Base-by-base conservation (phyloP, 2,797 vertebrate species). In the Poeciliopsis presidionis region DNA sequence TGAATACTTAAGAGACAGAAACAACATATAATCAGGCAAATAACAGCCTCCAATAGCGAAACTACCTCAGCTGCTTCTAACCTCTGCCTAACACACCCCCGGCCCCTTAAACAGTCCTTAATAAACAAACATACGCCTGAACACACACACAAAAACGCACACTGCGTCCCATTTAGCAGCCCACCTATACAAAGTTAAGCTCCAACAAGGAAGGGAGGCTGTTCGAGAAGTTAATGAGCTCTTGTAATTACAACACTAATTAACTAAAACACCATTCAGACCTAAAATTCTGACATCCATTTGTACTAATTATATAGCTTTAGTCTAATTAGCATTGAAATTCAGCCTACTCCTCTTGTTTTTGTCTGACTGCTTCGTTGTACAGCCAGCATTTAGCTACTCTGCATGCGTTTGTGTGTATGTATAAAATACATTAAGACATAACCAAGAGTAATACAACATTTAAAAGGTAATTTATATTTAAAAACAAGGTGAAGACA, bases 261-360 rank as follows among this genome's bases (percentile, higher is more conserved):
- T 95, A 96, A 96, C 95, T 96, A 96, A 97, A 97, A 96, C 95
- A 96, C 95, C 92, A 96, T 96, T 96, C 96, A 96, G 95, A 90
- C 95, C 95, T 93, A 95, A 95, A 96, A 96, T 96, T 95, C 95
- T 96, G 95, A 96, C 96, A 96, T 96, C 95, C 95, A 96, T 96
- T 96, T 96, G 95, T 93, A 94, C 94, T 96, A 96, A 97, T 96
- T 96, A 96, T 95, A 95, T 94, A 95, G 94, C 91, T 92, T 93
- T 92, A 91, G 93, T 92, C 94, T 94, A 96, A 96, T 96, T 96
- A 97, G 95, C 93, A 94, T 95, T 92, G 95, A 94, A 96, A 96
- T 94, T 88, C 95, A 94, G 93, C 92, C 92, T 94, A 85, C 89
- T 92, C 87, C 83, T 89, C 91, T 93, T 92, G 91, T 93, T 95